Conservation (phyloP, 2,113 vertebrate species). For the Hemibates koningsi region DNA sequence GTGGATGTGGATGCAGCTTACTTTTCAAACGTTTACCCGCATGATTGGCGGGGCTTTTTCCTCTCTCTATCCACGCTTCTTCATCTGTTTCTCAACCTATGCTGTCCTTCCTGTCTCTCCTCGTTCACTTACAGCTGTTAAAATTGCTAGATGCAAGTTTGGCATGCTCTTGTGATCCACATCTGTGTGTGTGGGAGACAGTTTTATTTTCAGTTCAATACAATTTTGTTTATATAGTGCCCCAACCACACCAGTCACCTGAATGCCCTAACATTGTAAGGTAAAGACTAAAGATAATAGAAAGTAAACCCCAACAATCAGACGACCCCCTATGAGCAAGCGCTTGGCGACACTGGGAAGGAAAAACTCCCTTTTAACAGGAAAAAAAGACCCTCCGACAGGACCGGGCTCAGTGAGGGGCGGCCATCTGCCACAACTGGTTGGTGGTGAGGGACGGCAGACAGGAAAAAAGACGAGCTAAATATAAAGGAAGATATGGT, state of each 20-base stretch:
- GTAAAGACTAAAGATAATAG: background rate
- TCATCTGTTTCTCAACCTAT: background rate
- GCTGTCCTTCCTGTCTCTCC: background rate
- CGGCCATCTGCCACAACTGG: background rate
- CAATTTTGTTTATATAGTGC: background rate
- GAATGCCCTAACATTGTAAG: background rate
- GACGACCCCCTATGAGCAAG: background rate
- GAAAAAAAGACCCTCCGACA: background rate
- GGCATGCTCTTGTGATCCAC: background rate
- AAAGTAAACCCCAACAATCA: background rate
- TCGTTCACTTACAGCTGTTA: background rate
- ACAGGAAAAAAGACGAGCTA: background rate
- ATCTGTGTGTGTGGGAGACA: background rate
- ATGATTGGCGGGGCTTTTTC: background rate
- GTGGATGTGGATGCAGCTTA: background rate
- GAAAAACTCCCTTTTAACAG: background rate
- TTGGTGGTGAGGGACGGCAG: background rate
- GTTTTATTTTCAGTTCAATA: background rate
- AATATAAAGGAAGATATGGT: background rate
- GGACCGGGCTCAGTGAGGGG: background rate
- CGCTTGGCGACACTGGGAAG: background rate
- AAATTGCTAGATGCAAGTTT: background rate
- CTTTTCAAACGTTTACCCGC: background rate
- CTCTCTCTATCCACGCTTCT: background rate
- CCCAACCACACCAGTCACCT: background rate